phyloP scores from a whole-genome alignment of 2,888 invertebrate species.

The Philereme transversata region DNA sequence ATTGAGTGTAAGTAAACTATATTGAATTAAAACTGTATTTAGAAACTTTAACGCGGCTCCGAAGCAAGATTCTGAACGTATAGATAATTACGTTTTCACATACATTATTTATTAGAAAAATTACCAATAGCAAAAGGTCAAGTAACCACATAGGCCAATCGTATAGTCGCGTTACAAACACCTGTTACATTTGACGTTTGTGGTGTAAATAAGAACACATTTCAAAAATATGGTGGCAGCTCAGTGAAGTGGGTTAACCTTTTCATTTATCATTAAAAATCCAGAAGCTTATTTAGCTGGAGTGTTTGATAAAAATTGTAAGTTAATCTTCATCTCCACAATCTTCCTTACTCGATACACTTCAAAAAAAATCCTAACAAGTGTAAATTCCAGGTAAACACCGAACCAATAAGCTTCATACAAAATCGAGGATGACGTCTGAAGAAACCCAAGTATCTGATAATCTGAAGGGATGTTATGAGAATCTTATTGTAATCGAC shows the following conservation, averaged over 20 bases:
- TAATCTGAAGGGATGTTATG: slow-evolving; percentile 91
- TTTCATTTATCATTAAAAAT: slow-evolving; percentile 71
- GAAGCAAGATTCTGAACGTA: not conserved
- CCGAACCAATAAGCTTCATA: slow-evolving; percentile 77
- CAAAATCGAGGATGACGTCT: slow-evolving; percentile 78
- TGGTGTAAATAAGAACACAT: slow-evolving; percentile 18
- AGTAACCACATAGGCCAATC: slow-evolving; percentile 1
- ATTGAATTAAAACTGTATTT: too few relatives aligned
- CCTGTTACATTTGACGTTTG: slow-evolving; percentile 15
- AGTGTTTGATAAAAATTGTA: slow-evolving; percentile 83
- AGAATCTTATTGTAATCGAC: slow-evolving; percentile 96
- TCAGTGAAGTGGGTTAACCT: slow-evolving; percentile 73
- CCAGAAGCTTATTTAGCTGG: slow-evolving; percentile 77
- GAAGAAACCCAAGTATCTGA: slow-evolving; percentile 79
- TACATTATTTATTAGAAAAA: too few relatives aligned
- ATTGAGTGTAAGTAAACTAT: too few relatives aligned
- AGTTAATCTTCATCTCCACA: slow-evolving; percentile 46
- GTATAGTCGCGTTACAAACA: not conserved
- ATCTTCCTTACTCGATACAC: slow-evolving; percentile 11
- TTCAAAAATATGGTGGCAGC: slow-evolving; percentile 80
- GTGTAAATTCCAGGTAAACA: slow-evolving; percentile 70
- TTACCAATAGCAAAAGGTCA: not conserved
- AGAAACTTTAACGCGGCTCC: too few relatives aligned
- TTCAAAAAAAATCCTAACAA: slow-evolving; percentile 32
- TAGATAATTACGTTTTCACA: not conserved